Percentiles rank a stretch among this genome's conserved stretches.
These are phyloP conservation scores for Sciurus niger DNA, from an alignment of 2,113 vertebrate genomes.

Conservation along the genomic window DNA sequence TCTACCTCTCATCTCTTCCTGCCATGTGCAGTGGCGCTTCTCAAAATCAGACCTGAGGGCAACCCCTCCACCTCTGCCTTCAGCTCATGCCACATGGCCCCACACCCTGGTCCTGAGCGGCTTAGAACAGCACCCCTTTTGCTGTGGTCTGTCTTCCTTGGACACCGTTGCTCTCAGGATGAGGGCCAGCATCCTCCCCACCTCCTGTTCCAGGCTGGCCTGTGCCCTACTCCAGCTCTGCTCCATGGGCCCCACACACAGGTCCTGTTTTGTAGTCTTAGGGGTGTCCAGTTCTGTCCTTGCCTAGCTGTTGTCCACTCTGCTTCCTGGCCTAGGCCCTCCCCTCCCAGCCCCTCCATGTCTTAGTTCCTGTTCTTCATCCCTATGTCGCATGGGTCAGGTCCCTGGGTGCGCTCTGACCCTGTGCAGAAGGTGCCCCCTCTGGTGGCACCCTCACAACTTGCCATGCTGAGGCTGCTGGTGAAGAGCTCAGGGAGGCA, in stretches of 20 bases:
- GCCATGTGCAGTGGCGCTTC: not conserved
- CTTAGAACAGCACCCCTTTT: too few species aligned
- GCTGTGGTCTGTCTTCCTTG: too few species aligned
- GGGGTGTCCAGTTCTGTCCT: rapidly evolving
- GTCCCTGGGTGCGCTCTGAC: not conserved
- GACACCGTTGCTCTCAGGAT: not conserved
- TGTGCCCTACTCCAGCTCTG: not conserved
- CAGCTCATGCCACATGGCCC: not conserved
- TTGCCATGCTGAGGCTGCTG: not conserved
- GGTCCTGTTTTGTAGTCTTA: not conserved
- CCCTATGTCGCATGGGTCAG: not conserved
- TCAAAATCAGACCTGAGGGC: not conserved
- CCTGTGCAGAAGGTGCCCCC: not conserved
- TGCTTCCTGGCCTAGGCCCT: rapidly evolving
- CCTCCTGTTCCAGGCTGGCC: not conserved
- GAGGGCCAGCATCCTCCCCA: not conserved
- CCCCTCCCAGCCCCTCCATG: not conserved
- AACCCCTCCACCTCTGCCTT: not conserved
- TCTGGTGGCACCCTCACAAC: not conserved
- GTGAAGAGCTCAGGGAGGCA: too few species aligned
- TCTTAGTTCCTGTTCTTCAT: not conserved
- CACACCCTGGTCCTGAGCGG: rapidly evolving
- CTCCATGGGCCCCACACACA: not conserved
- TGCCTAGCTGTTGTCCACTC: rapidly evolving
- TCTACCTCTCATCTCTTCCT: too few species aligned